A percentile compares a stretch with the other conserved stretches of the same genome.
These are phyloP conservation scores for Actinopyga echinites DNA, from an alignment of 53 echinoderm and acorn worm genomes.

Conservation along the genomic window DNA sequence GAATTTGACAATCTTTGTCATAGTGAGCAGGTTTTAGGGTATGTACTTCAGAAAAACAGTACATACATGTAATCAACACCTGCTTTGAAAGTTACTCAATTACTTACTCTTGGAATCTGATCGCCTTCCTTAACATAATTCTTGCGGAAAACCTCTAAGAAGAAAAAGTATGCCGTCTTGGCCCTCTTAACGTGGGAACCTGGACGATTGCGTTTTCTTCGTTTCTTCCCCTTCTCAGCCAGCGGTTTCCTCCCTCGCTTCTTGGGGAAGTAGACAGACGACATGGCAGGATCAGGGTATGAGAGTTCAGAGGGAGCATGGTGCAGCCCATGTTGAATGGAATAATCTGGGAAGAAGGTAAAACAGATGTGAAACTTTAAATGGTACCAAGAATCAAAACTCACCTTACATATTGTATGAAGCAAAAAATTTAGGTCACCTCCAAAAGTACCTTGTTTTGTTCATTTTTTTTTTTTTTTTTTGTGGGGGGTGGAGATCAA, in stretches of 20 bases:
- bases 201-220: constrained; percentile 86
- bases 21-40: too few species aligned
- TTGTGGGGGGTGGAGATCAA: too few species aligned
- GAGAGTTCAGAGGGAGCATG: constrained; percentile 34
- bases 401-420: neutral
- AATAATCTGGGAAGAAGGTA: constrained; percentile 3
- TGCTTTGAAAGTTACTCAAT: neutral
- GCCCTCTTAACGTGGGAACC: constrained; percentile 94
- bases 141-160: constrained; percentile 93
- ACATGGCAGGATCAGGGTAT: constrained; percentile 45
- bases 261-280: constrained; percentile 69
- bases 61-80: too few species aligned
- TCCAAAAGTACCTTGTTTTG: neutral
- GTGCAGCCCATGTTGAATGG: constrained; percentile 41
- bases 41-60: too few species aligned
- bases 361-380: neutral
- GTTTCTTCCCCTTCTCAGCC: constrained; percentile 91
- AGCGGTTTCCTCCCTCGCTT: constrained; percentile 93
- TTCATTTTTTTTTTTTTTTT: too few species aligned
- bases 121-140: constrained; percentile 96
- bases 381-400: neutral
- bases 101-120: constrained; percentile 89
- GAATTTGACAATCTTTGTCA: too few species aligned
- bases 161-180: constrained; percentile 97
- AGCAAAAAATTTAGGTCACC: neutral